Base-by-base conservation (phyloP, 2,888 invertebrate genomes). In the Dolichomitus sp. region DNA sequence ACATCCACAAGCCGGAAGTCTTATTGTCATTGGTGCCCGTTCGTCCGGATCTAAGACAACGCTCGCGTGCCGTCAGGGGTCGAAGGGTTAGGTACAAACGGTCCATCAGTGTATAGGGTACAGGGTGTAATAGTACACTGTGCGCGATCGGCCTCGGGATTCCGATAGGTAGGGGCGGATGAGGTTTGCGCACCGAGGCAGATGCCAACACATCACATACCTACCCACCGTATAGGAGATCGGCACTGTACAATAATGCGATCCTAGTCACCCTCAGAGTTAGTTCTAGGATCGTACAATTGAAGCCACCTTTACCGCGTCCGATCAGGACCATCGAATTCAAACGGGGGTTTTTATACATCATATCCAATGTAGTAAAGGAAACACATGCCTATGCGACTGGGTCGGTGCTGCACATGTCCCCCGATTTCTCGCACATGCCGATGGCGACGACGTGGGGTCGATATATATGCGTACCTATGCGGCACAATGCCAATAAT, bases 401-500 rank as follows among this genome's bases (percentile, higher is more conserved):
- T 81, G 82, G 86, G 86, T 50, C 52, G 42, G 63, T 78, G 80
- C 37, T 61, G 81, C 85, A 85, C 85, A 85, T 85, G 85, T 84
- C 73, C 48, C 63, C 37, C 45, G 48, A 78, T 75, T 78, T 70
- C 76, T 84, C 81, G 85, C 85, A 85, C 85, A 85, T 84, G 81
- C 85, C 84, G 75, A 80, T 68, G 76, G 59, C 52, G 72, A 73
- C 63, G 69, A 57, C 65, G 78, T 66, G 66, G 70, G 52, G 75
- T 72, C 57, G 75, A 50, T 69, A 61, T 52, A 45, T 42, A 48
- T n/a, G 57, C 59, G 54, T 80, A 77, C 81, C 69, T 66, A 84
- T 50, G 78, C 65, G 63, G 83, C 84, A 91, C 92, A 92, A 91
- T 92, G 90, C 92, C 92, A 92, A 92, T 92, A 93, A 93, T 91